Evolutionary conservation across 2,113 vertebrate genomes (phyloP), one percentile per base, ranked within the genome.

Genomic region (Gadus macrocephalus): DNA sequence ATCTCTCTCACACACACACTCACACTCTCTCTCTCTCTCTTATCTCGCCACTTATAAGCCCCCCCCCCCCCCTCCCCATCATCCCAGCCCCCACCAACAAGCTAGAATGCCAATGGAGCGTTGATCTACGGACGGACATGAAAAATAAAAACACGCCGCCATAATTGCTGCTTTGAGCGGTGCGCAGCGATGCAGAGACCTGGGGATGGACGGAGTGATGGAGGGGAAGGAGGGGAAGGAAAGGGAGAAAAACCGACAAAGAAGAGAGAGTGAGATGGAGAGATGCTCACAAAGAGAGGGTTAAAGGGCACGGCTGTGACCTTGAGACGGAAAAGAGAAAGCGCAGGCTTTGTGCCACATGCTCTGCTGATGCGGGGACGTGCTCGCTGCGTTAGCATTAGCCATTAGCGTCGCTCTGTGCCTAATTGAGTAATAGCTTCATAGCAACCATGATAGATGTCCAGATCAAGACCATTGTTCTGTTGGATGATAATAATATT

Each of bases 81-180:
- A 49, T 69, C 73, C 67, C 28, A 53, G 16, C 49, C 66, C 59
- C 49, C 61, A 68, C 74, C 62, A 65, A 64, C 71, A 77, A 73
- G 72, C 68, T 67, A 15, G 62, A 56, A 78, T 77, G 70, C 79
- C 66, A 71, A 42, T 53, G 62, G 59, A 72, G 69, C 71, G 69
- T 72, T 74, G 77, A 78, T 80, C 85, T 72, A 75, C 79, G 77
- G 62, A 73, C 83, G 87, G 31, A 35, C 31, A 35, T 86, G 76
- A 35, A 79, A 77, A 83, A 83, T 75, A 68, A 12, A 12, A 59
- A 64, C 74, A 81, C 86, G 85, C 85, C 70, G 19, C 84, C 77
- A 73, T 88, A 90, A 90, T 87, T 88, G 87, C 70, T 61, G 74
- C 83, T 87, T 82, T 82, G 83, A 85, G 86, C 77, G 67, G 72